Base-by-base conservation (phyloP, 2,113 vertebrate genomes). In the Dendropsophus ebraccatus region DNA sequence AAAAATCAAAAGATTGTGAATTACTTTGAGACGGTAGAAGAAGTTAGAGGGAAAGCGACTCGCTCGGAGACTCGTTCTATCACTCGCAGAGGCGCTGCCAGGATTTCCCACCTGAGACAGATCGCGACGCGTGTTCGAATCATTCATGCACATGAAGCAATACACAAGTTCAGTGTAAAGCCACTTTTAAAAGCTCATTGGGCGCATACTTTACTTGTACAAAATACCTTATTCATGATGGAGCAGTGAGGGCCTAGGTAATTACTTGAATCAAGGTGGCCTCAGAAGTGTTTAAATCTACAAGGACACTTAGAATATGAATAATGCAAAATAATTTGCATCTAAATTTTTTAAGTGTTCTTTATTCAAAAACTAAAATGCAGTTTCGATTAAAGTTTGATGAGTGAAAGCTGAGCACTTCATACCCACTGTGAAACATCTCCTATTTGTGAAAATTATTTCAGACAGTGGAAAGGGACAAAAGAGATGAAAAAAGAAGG, bases 291-390 rank as follows among this genome's bases (percentile, higher is more conserved):
- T 98, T 99, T 97, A 99, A 99, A 98, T 98, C 97, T 99, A 97
- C 96, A 97, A 97, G 97, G 97, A 98, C 97, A 94, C 94, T 94
- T 94, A 94, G 93, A 89, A 91, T 95, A 99, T 99, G 97, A 98
- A 99, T 99, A 98, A 99, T 99, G 97, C 96, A 99, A 95, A 94
- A 96, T 97, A 93, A 99, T 99, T 99, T 98, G 98, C 98, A 99
- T 99, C 97, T 98, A 98, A 96, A 98, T 98, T 97, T 99, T 99
- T 99, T 99, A 98, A 99, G 96, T 98, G 97, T 98, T 97, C 97
- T 99, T 99, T 99, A 98, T 98, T 99, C 93, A 96, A 96, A 95
- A 96, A 95, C 94, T 95, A 95, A 95, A 95, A 95, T 95, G 95
- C 94, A 95, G 95, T 94, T 94, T 93, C 92, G 95, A 99, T 99